Percentiles rank a stretch among this genome's conserved stretches.
phyloP scores from a whole-genome alignment of 2,888 invertebrate genomes.

The Dasysyrphus albostriatus region DNA sequence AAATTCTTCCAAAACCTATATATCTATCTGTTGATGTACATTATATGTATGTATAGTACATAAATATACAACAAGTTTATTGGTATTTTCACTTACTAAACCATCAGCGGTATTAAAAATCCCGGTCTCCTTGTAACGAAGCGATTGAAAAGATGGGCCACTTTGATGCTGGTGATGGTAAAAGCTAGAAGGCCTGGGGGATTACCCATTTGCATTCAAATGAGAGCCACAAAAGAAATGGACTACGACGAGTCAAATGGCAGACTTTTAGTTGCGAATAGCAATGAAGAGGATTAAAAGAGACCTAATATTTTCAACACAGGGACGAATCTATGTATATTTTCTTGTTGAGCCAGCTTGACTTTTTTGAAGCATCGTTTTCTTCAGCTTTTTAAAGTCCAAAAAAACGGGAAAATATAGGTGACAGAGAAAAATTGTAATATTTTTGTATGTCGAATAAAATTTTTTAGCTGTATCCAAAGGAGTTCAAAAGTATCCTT shows the following conservation, averaged over 20 bases:
- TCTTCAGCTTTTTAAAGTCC: neutral
- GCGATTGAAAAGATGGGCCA: slow-evolving; percentile 40
- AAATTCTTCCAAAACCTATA: slow-evolving; percentile 38
- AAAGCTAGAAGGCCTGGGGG: slow-evolving; percentile 57
- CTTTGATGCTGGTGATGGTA: slow-evolving; percentile 24
- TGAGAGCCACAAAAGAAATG: slow-evolving; percentile 71
- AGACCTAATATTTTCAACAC: neutral
- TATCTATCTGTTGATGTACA: no score
- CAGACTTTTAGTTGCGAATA: slow-evolving; percentile 21
- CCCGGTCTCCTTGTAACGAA: slow-evolving; percentile 23
- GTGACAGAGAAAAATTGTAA: no score
- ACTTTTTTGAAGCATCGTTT: neutral
- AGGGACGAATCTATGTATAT: neutral
- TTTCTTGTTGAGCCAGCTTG: rapidly evolving
- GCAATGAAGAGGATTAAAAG: neutral
- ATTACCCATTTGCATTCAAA: slow-evolving; percentile 70
- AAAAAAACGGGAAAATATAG: neutral
- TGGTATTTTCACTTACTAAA: slow-evolving; percentile 20
- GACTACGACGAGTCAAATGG: slow-evolving; percentile 65
- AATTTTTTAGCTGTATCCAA: no score
- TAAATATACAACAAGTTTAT: slow-evolving; percentile 19
- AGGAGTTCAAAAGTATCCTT: no score
- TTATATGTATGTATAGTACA: neutral
- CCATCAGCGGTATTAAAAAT: slow-evolving; percentile 47
- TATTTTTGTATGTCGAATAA: no score